These are phyloP conservation scores for Struthio camelus DNA, from an alignment of 2,113 vertebrate species.

Conservation along the genomic window DNA sequence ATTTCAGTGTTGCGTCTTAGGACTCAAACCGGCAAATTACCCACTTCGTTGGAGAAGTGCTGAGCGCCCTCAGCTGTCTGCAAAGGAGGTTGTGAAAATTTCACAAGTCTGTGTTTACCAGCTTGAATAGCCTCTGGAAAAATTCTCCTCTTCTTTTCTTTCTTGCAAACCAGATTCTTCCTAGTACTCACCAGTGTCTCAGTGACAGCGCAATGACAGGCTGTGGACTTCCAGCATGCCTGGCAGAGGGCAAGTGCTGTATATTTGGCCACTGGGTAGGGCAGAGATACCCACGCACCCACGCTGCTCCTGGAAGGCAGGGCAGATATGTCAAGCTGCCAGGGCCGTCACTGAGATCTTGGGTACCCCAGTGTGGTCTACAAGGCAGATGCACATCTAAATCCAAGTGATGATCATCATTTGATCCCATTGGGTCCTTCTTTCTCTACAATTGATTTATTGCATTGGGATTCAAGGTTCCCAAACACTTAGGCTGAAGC, in stretches of 20 bases:
- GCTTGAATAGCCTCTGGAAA: not conserved
- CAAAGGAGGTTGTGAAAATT: not conserved
- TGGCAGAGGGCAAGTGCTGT: not conserved
- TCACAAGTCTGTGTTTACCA: not conserved
- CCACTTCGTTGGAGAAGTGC: not conserved
- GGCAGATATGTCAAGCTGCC: not conserved
- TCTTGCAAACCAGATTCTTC: not conserved
- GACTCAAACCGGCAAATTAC: not conserved
- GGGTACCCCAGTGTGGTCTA: not conserved
- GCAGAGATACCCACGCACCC: not conserved
- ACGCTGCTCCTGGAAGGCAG: fast-evolving
- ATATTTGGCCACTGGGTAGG: not conserved
- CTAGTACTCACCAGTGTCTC: not conserved
- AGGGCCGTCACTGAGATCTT: not conserved
- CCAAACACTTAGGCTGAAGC: not conserved
- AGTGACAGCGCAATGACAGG: not conserved
- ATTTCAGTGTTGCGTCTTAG: not conserved
- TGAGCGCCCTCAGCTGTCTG: constrained; percentile 49
- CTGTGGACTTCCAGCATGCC: not conserved
- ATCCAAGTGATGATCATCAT: not conserved
- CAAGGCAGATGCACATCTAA: not conserved
- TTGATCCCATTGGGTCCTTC: not conserved
- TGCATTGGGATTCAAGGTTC: not conserved
- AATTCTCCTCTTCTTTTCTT: not conserved
- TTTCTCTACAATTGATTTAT: not conserved